Evolutionary conservation across 2,888 invertebrate species (phyloP).

Genomic region (Scrobipalpa atriplicella): DNA sequence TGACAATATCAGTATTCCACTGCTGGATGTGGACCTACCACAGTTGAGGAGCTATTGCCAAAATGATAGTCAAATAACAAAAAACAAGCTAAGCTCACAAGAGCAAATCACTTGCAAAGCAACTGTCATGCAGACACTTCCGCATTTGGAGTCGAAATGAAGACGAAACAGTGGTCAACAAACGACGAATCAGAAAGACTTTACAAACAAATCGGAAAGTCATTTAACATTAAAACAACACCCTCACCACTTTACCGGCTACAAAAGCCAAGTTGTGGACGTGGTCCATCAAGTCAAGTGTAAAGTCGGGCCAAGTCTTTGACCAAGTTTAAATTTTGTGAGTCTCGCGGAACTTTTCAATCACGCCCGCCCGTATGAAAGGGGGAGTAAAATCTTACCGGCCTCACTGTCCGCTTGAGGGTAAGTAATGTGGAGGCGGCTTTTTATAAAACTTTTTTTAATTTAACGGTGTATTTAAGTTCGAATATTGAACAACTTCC

Average conservation of each 20-base stretch:
- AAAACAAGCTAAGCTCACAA: no score
- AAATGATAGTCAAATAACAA: no score
- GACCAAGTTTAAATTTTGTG: constrained; percentile 30
- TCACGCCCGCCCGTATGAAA: constrained; percentile 67
- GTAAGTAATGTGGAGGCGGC: neutral
- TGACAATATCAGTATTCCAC: no score
- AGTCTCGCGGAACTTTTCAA: constrained; percentile 64
- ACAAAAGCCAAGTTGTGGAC: constrained; percentile 37
- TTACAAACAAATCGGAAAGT: neutral
- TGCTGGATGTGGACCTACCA: no score
- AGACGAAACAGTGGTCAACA: no score
- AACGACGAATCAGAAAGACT: no score
- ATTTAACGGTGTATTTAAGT: neutral
- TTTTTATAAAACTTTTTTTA: no score
- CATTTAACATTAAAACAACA: neutral
- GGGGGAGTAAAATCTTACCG: constrained; percentile 50
- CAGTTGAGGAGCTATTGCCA: no score
- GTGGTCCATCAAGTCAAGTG: constrained; percentile 33
- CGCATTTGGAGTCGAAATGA: no score
- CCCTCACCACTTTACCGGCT: constrained; percentile 14
- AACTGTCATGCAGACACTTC: no score
- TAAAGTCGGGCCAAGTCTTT: constrained; percentile 23
- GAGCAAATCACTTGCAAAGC: no score
- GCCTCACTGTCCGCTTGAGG: constrained; percentile 45
- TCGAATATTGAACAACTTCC: no score